Evolutionary conservation across 1,140 invertebrate species (phyloP), one percentile per base, ranked within the genome.

Genomic region (Chrysomallon squamiferum): DNA sequence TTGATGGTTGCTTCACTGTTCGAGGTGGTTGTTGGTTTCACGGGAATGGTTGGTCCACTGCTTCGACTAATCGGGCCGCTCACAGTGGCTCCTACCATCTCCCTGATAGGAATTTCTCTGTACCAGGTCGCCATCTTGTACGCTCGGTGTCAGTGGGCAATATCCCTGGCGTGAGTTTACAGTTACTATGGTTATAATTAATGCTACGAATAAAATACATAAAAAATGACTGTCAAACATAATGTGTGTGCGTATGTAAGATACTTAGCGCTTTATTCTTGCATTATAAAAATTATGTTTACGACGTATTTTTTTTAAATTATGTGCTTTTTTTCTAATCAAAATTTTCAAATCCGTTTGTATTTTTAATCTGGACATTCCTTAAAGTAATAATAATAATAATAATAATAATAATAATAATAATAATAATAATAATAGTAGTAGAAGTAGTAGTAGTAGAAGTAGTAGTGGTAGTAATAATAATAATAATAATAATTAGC

Each of bases 1-100:
- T 93, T 95, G 38, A 90, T 92, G 11, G 89, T 93, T 0, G 91
- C 93, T 0, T 90, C 93, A 0, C 52, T 93, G 20, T 89, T 93
- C 47, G 92, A 95, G 85, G 87, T 94, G 3, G 78, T 93, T 20
- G 84, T 94, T 30, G 93, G 92, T 18, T 89, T 86, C 63, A 87
- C 86, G 56, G 85, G 85, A 3, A 13, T 84, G 15, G 65, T 85
- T 20, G 81, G 81, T 5, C 38, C 82, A 15, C 32, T 86, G n/a
- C 47, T 85, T 29, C 62, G 73, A 2, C 77, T 70, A 57, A 80
- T 85, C 47, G 84, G 84, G 9, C 80, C 80, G 18, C 52, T 82
- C 2, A 75, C 80, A 5, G 67, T 82, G 11, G 70, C 75, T 7
- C 70, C 70, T n/a, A 76, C 77, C 22, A 73, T 85, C 22, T 60